phyloP scores from a whole-genome alignment of 2,113 vertebrate genomes.

The Seriola quinqueradiata region DNA sequence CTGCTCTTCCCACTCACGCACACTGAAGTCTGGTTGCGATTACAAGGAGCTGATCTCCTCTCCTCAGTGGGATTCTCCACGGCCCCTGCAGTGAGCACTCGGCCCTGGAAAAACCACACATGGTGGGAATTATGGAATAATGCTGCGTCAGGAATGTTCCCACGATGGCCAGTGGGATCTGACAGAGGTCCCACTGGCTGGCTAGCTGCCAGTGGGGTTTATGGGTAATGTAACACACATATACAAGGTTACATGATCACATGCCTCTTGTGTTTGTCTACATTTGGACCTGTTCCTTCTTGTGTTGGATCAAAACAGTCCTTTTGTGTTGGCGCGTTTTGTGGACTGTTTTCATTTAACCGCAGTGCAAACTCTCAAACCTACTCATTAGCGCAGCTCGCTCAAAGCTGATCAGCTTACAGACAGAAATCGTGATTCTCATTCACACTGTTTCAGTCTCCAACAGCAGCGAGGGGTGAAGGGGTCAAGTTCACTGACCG shows the following conservation, averaged over 20 bases:
- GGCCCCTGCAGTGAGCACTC: slow-evolving; percentile 44
- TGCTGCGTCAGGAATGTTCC: slow-evolving; percentile 83
- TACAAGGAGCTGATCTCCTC: slow-evolving; percentile 66
- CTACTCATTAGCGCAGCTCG: slow-evolving; percentile 23
- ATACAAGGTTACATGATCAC: slow-evolving; percentile 40
- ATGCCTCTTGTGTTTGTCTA: slow-evolving; percentile 22
- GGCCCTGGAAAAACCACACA: slow-evolving; percentile 74
- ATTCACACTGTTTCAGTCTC: background rate
- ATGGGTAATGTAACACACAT: slow-evolving; percentile 65
- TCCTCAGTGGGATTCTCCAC: slow-evolving; percentile 73
- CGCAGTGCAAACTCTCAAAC: background rate
- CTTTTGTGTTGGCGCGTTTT: slow-evolving; percentile 20
- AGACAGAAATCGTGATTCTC: slow-evolving; percentile 25
- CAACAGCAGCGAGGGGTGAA: background rate
- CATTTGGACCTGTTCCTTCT: slow-evolving; percentile 31
- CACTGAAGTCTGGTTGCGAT: slow-evolving; percentile 60
- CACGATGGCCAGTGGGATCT: slow-evolving; percentile 76
- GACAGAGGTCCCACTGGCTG: slow-evolving; percentile 61
- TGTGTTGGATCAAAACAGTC: slow-evolving; percentile 1
- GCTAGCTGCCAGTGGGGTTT: slow-evolving; percentile 49
- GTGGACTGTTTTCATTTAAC: background rate
- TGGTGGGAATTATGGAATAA: slow-evolving; percentile 83
- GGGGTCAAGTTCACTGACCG: slow-evolving; percentile 16
- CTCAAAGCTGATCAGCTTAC: slow-evolving; percentile 41
- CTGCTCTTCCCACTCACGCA: background rate